phyloP scores from a whole-genome alignment of 2,888 invertebrate genomes.

The Lepeophtheirus nordmannii region DNA sequence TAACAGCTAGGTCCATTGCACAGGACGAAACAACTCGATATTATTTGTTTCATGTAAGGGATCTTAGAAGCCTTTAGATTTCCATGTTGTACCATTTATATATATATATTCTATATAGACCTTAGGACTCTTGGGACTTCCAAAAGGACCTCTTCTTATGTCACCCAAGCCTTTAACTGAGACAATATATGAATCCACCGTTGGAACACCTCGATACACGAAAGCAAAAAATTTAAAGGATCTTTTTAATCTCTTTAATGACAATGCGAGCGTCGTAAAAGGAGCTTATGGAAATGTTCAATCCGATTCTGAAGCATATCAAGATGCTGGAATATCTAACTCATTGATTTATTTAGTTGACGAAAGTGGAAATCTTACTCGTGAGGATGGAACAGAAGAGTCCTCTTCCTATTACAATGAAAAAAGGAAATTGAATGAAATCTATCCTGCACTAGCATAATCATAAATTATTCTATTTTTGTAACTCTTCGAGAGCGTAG shows the following conservation, averaged over 20 bases:
- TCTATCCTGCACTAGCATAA: neutral
- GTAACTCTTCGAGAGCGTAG: too few species aligned
- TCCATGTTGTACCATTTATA: neutral
- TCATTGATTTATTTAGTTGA: neutral
- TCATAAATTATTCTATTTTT: too few species aligned
- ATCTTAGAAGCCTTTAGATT: neutral
- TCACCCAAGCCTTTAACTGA: neutral
- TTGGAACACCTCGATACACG: neutral
- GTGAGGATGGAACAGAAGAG: neutral
- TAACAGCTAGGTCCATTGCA: neutral
- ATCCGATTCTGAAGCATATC: neutral
- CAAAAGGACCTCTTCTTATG: neutral
- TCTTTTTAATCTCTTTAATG: neutral
- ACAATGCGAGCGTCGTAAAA: neutral
- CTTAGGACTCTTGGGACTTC: neutral
- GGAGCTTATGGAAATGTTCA: conserved; percentile 2
- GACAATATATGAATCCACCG: neutral
- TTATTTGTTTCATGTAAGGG: neutral
- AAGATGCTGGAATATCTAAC: neutral
- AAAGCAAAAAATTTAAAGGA: neutral
- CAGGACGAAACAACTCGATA: neutral
- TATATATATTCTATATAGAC: neutral
- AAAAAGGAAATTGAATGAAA: neutral
- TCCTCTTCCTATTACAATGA: neutral
- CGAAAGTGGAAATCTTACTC: neutral